These are phyloP conservation scores for Macrobrachium nipponense DNA, from an alignment of 1,140 invertebrate species.

Conservation along the genomic window DNA sequence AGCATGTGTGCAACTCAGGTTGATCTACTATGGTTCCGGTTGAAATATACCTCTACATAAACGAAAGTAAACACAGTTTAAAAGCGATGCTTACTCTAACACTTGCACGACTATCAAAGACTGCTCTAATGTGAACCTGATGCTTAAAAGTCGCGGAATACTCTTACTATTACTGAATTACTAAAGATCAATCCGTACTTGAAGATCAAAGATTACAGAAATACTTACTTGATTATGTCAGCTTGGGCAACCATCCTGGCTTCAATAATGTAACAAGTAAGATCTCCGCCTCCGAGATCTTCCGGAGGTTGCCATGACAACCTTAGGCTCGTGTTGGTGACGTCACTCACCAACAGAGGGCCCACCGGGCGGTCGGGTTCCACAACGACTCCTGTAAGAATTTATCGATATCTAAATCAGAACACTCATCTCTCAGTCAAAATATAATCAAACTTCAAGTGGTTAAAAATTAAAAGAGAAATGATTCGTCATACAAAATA, in stretches of 20 bases:
- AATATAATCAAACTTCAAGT: background rate
- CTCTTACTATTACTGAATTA: background rate
- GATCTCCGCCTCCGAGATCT: constrained; percentile 93
- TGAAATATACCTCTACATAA: no score
- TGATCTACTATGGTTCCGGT: no score
- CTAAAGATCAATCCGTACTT: background rate
- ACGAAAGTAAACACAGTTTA: no score
- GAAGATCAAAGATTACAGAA: background rate
- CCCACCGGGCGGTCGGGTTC: constrained; percentile 89
- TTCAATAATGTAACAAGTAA: constrained; percentile 84
- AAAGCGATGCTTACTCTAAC: no score
- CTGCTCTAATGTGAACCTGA: background rate
- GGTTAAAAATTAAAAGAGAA: background rate
- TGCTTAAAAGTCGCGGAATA: background rate
- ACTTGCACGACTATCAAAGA: no score
- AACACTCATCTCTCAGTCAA: no score
- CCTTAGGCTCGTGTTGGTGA: constrained; percentile 85
- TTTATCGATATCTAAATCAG: background rate
- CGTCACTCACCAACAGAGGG: constrained; percentile 84
- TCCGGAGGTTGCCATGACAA: constrained; percentile 90
- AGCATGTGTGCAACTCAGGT: no score
- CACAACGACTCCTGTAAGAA: constrained; percentile 77
- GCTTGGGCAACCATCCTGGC: constrained; percentile 57
- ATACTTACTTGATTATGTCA: constrained; percentile 62
- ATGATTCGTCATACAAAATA: background rate